Base-by-base conservation (phyloP, 2,888 invertebrate species). In the Coelinius sp. region DNA sequence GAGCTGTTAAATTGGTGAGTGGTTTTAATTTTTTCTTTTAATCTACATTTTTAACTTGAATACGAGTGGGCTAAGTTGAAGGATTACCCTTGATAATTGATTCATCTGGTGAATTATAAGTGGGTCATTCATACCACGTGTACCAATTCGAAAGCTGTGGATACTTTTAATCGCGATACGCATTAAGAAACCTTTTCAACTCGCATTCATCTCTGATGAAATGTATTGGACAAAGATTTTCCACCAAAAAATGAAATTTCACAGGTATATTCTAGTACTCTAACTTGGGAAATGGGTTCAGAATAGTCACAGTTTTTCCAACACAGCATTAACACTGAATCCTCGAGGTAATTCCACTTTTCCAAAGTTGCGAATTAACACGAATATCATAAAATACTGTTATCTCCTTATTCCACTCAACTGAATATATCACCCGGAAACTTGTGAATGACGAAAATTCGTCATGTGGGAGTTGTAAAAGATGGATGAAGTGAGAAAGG, bases 1-100 rank as follows among this genome's bases (percentile, higher is more conserved):
- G 83, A 35, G 76, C 78, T 7, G 82, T 81, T 17, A 84, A 80
- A 77, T 68, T 68, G 85, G 85, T 85, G 75, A 85, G 85, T 83
- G 44, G 31, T 24, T 41, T 22, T 22, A 24, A 63, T 71, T 65
- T 22, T 27, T 46, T n/a, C 12, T 31, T 14, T 31, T 4, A 14
- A 31, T 49, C 17, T 10, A 66, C 14, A 38, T 64, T 49, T 64
- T 10, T 24, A 64, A 64, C 24, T 63, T 10, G 7, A 38, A 14
- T 12, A 38, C 8, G 35, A 63, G 20, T 14, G 12, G 38, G 35
- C 31, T 12, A 63, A 31, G 27, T 59, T 41, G 14, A 14, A 6
- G 25, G 44, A 63, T 41, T 38, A 63, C 17, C 24, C 22, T 25
- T 22, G 14, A 22, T 10, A 22, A 65, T 46, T 65, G 63, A 63